Base-by-base conservation (phyloP, 1,140 invertebrate species). In the Littorina saxatilis region DNA sequence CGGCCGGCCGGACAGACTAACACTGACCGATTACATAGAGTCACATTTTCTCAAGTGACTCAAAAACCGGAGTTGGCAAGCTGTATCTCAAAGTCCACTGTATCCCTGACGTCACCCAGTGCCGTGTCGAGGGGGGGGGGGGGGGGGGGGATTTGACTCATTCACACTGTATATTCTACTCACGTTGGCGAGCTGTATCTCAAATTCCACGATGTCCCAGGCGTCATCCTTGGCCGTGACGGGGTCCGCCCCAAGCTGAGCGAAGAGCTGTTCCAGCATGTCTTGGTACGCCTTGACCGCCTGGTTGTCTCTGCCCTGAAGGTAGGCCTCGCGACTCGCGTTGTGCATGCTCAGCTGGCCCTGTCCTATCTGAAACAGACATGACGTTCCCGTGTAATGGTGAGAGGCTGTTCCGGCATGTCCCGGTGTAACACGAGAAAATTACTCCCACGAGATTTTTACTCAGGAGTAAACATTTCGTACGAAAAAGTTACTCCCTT, bases 261-360 rank as follows among this genome's bases (percentile, higher is more conserved):
- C 55, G 2, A 83, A 79, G 20, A 85, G 39, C 20, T 70, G 70
- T 1, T 39, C 52, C 9, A 76, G 70, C 55, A 84, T 86, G 39
- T 66, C 58, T 29, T 76, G 43, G 61, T 83, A 84, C 0, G 84
- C 84, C 29, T 77, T 17, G 50, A 84, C 29, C 43, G 84, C 39
- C 13, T 74, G 32, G 20, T 52, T 50, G 58, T 83, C 80, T 11
- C 84, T 55, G 32, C 75, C 83, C 35, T 84, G 81, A 35, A 87
- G 77, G 77, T 83, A 89, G 39, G 85, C 83, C 29, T 87, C 84
- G 27, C 86, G 81, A 23, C 83, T 85, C 1, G 81, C 79, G 61
- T 87, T 63, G 29, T 88, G 88, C 55, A 90, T 85, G 3, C 58
- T 32, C 11, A 86, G 81, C 66, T 85, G 83, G 58, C 86, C 85